Evolutionary conservation across 2,888 invertebrate species (phyloP), one percentile per base, ranked within the genome.

Genomic region (Spialia ferax): DNA sequence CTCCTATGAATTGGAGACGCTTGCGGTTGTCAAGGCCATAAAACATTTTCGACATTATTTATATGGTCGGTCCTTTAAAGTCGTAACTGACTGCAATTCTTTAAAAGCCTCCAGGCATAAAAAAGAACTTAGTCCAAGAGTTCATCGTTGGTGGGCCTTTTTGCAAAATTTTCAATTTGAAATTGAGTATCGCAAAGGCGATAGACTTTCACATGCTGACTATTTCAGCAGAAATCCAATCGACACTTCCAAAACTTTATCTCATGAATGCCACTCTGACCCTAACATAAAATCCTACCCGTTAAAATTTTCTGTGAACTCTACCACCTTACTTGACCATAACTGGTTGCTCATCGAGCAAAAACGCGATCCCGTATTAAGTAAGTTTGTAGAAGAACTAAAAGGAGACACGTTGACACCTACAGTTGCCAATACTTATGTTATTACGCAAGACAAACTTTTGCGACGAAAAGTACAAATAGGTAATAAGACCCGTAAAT

Each of bases 121-220:
- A 62, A 62, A 71, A 65, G 79, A 80, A 5, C 35, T 81, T 0
- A 26, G 74, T 0, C 78, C 79, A 0, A 60, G 78, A 0, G 68
- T 81, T 1, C 75, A 78, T 55, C 22, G 79, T 2, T 79, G 81
- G 79, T 81, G 77, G 77, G 70, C 78, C 0, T 79, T 48, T 50
- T 50, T 80, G 0, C 78, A 80, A 69, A 74, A 74, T 48, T 79
- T 64, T 32, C 56, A 73, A 18, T 76, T 76, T 59, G 70, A 73
- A 15, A 62, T 77, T 7, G 70, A 72, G 11, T 76, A 75, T 20
- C 56, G 71, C 7, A 73, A 73, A 55, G 72, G 73, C 2, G 68
- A 70, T 42, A 52, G 48, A 8, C n/a, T 73, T 11, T 48, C 59
- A 11, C 74, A 74, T 42, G 71, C 68, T 8, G 73, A 74, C 48